Base-by-base conservation (phyloP, 2,797 vertebrate genomes). In the Percopsis omiscomaycus region DNA sequence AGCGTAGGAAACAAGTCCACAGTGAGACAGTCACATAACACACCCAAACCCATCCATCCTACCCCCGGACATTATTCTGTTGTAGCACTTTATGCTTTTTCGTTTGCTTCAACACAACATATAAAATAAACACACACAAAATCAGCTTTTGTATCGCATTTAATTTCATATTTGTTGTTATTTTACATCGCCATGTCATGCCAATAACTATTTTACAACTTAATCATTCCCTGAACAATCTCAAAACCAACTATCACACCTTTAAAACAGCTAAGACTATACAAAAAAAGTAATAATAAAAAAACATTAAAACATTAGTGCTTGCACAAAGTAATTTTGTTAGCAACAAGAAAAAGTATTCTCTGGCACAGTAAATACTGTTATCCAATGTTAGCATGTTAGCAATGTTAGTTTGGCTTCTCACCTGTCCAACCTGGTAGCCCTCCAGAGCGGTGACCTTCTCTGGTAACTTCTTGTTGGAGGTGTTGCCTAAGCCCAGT, bases 381-480 rank as follows among this genome's bases (percentile, higher is more conserved):
- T 42, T 42, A 42, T 42, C 9, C 8, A 42, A 42, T 42, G 37
- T 42, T 42, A 42, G 6, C 6, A 42, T 42, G 37, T 22, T 22
- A 22, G 22, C 22, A 22, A 22, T 42, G 37, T 9, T 8, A 2
- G 37, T 42, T 42, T 15, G 46, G 30, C 6, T 15, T 42, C 65
- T 57, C 59, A 92, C 93, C 91, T 94, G 92, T 79, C 91, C 92
- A 0, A 94, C 86, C 67, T 90, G 91, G 82, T 90, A 91, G 0
- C 92, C 90, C 73, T 94, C 93, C 66, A 94, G 87, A 1, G 93
- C 90, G 0, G 89, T 88, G 27, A 94, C 93, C 71, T 91, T 92
- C 85, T 94, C 93, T 0, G 93, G 93, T 0, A 94, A 77, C 84
- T 93, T 93, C 88, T 94, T 94, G 86, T 94, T 94, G 1, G 93